Evolutionary conservation across 2,797 vertebrate species (phyloP).

Genomic region (Chromobotia macracanthus): DNA sequence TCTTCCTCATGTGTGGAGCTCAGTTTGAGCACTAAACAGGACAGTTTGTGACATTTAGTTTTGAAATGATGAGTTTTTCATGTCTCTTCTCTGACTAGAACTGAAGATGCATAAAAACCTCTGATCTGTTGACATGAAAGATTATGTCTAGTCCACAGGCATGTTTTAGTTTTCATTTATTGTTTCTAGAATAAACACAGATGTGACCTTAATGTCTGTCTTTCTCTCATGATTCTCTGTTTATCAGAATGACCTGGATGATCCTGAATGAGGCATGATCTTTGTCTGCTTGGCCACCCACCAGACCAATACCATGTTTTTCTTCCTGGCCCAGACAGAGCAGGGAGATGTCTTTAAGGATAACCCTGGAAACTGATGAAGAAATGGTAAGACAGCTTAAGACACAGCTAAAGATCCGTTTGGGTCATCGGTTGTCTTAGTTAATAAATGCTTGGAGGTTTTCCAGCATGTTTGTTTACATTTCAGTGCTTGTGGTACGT

Average conservation of each 20-base stretch:
- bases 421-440: background rate
- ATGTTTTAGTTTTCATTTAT: background rate
- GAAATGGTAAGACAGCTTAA: conserved; percentile 87
- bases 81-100: conserved; percentile 63
- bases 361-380: conserved; percentile 95
- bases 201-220: conserved; percentile 33
- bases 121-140: conserved; percentile 45
- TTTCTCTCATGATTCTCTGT: conserved; percentile 11
- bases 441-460: background rate
- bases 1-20: background rate
- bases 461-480: background rate
- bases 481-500: background rate
- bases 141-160: background rate
- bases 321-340: conserved; percentile 97
- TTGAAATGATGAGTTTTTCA: conserved; percentile 58
- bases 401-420: background rate
- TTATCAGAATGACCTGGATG: conserved; percentile 93
- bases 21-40: background rate
- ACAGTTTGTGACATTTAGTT: background rate
- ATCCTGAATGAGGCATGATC: conserved; percentile 98
- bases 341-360: conserved; percentile 99
- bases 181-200: conserved; percentile 4
- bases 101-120: conserved; percentile 51
- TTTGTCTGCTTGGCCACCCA: conserved; percentile 99
- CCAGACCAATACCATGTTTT: conserved; percentile 99